These are phyloP conservation scores for Nomada fabriciana DNA, from an alignment of 2,888 invertebrate species.

Conservation along the genomic window DNA sequence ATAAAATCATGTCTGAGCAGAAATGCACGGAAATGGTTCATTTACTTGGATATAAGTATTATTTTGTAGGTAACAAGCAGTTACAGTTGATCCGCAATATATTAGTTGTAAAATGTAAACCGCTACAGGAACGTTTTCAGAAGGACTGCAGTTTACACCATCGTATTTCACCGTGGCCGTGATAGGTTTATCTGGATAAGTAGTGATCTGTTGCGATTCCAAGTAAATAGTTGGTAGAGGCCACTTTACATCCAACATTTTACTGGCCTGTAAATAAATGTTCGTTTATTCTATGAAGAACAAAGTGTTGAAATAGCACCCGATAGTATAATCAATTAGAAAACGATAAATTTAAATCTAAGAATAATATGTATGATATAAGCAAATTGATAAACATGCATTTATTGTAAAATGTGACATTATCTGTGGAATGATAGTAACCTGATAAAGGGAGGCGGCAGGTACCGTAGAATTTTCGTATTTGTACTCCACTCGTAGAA, in stretches of 20 bases:
- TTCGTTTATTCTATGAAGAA: no score
- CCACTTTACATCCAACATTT: conserved; percentile 92
- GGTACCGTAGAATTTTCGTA: conserved; percentile 75
- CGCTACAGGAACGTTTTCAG: conserved; percentile 85
- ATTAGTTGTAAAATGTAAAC: conserved; percentile 89
- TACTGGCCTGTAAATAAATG: conserved; percentile 72
- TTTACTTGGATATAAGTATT: conserved; percentile 85
- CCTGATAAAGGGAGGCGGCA: conserved; percentile 57
- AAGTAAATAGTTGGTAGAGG: conserved; percentile 90
- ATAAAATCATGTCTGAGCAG: neutral
- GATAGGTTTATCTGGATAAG: conserved; percentile 91
- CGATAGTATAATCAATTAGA: no score
- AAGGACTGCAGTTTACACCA: conserved; percentile 88
- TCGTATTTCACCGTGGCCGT: conserved; percentile 91
- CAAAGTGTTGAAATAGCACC: no score
- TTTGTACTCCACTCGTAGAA: conserved; percentile 84
- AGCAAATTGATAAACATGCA: neutral
- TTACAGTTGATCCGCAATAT: conserved; percentile 91
- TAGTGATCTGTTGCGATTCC: conserved; percentile 91
- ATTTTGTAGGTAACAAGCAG: conserved; percentile 88
- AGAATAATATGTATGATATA: neutral
- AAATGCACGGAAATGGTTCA: neutral
- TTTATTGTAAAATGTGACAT: neutral
- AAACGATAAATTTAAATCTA: neutral
- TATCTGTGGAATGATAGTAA: neutral